A percentile compares a stretch with the other conserved stretches of the same genome.
Evolutionary conservation across 2,113 vertebrate genomes (phyloP).

Genomic region (Prinia subflava): DNA sequence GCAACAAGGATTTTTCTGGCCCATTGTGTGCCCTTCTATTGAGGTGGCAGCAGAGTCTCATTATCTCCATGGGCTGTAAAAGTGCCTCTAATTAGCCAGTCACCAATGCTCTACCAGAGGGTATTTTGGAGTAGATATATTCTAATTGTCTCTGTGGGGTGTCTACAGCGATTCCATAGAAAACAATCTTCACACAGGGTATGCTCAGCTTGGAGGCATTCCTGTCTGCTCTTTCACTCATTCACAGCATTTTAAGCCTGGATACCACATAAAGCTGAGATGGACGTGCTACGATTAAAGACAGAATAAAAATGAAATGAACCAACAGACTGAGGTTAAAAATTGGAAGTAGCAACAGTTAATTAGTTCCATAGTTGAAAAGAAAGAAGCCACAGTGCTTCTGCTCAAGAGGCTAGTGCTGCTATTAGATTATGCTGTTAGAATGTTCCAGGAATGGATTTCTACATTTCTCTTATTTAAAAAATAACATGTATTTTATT

Average conservation of each 20-base stretch:
- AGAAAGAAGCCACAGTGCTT: constrained; percentile 5
- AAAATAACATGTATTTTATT: neutral
- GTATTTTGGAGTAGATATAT: constrained; percentile 64
- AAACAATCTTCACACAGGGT: constrained; percentile 55
- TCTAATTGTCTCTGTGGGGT: constrained; percentile 71
- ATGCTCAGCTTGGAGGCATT: constrained; percentile 58
- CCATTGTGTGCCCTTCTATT: constrained; percentile 51
- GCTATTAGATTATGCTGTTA: neutral
- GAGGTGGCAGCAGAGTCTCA: constrained; percentile 52
- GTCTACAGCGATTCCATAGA: constrained; percentile 60
- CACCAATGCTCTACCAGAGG: constrained; percentile 61
- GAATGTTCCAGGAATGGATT: neutral
- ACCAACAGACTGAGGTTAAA: constrained; percentile 50
- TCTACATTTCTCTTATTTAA: neutral
- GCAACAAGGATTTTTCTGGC: constrained; percentile 51
- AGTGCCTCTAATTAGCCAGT: constrained; percentile 68
- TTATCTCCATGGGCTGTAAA: constrained; percentile 57
- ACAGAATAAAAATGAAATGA: constrained; percentile 64
- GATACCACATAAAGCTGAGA: constrained; percentile 43
- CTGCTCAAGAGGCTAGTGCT: constrained; percentile 3
- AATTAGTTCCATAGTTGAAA: constrained; percentile 43
- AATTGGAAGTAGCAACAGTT: constrained; percentile 57
- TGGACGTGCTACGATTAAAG: constrained; percentile 56
- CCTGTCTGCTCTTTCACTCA: constrained; percentile 42
- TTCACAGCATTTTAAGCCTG: constrained; percentile 45